These are phyloP conservation scores for Aphrophora alni DNA, from an alignment of 2,888 invertebrate species.

Conservation along the genomic window DNA sequence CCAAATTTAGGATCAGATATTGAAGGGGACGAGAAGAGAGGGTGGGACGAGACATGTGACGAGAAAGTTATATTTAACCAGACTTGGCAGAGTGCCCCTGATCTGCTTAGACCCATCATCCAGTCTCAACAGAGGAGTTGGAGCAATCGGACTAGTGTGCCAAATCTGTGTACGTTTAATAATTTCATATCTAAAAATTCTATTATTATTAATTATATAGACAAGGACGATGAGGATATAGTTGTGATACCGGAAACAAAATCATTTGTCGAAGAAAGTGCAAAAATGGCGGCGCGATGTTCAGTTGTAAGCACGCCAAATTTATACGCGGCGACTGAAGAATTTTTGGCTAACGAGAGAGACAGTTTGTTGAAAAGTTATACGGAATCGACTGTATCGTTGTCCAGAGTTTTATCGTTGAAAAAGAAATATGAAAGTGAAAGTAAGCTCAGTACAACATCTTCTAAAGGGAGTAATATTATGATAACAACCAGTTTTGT, in stretches of 20 bases:
- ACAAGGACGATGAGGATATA: slow-evolving; percentile 49
- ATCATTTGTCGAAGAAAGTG: slow-evolving; percentile 51
- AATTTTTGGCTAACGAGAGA: slow-evolving; percentile 34
- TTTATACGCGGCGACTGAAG: slow-evolving; percentile 40
- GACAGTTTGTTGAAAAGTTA: slow-evolving; percentile 23
- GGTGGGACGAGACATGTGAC: slow-evolving; percentile 39
- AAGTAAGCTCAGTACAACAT: slow-evolving; percentile 46
- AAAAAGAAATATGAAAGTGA: slow-evolving; percentile 49
- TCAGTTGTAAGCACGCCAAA: slow-evolving; percentile 53
- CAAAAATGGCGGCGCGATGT: slow-evolving; percentile 48
- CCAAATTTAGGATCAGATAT: slow-evolving; percentile 34
- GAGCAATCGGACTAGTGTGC: slow-evolving; percentile 15
- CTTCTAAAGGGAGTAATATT: slow-evolving; percentile 50
- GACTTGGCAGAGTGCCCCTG: slow-evolving; percentile 55
- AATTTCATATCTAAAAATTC: slow-evolving; percentile 23
- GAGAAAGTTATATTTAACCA: slow-evolving; percentile 49
- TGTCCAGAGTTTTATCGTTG: slow-evolving; percentile 47
- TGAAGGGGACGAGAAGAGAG: slow-evolving; percentile 47
- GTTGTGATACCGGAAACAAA: slow-evolving; percentile 43
- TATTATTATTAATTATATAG: slow-evolving; percentile 36
- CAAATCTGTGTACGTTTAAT: slow-evolving; percentile 28
- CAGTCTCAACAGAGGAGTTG: slow-evolving; percentile 40
- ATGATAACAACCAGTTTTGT: slow-evolving; percentile 53
- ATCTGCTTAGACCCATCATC: slow-evolving; percentile 49
- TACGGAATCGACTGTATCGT: slow-evolving; percentile 45